These are phyloP conservation scores for Lagocephalus sceleratus DNA, from an alignment of 2,797 vertebrate genomes.

Conservation along the genomic window DNA sequence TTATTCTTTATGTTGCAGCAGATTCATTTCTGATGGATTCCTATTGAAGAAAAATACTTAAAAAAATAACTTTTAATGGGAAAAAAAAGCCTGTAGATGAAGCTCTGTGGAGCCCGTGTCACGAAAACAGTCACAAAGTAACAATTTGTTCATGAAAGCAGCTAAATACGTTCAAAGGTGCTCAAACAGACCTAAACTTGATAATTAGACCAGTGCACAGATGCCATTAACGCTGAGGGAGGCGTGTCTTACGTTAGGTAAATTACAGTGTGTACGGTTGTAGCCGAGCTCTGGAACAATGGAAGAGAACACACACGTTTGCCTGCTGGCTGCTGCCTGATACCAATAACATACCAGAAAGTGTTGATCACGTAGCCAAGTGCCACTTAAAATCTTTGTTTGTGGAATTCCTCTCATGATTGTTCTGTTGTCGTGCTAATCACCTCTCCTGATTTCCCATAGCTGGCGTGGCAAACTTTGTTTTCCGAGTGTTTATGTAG, in stretches of 20 bases:
- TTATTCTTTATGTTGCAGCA: slow-evolving; percentile 63
- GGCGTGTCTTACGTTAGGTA: slow-evolving; percentile 16
- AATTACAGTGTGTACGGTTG: neutral
- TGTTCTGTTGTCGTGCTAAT: slow-evolving; percentile 30
- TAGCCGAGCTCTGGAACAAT: too few species aligned
- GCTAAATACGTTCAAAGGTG: slow-evolving; percentile 53
- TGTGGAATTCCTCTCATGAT: slow-evolving; percentile 43
- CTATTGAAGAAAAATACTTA: too few species aligned
- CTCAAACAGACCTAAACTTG: slow-evolving; percentile 28
- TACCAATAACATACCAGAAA: slow-evolving; percentile 40
- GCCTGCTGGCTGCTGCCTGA: slow-evolving; percentile 56
- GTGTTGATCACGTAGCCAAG: slow-evolving; percentile 67
- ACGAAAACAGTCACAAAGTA: slow-evolving; percentile 8
- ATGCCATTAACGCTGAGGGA: neutral
- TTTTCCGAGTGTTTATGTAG: slow-evolving; percentile 81
- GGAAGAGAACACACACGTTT: slow-evolving; percentile 4
- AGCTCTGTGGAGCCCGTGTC: too few species aligned
- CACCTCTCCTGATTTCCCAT: slow-evolving; percentile 21
- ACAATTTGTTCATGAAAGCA: slow-evolving; percentile 43
- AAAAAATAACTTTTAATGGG: too few species aligned
- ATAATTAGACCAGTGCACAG: too few species aligned
- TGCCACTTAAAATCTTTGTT: slow-evolving; percentile 62
- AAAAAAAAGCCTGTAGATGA: slow-evolving; percentile 44
- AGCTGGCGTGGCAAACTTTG: slow-evolving; percentile 65
- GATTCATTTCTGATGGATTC: slow-evolving; percentile 50